Base-by-base conservation (phyloP, 2,888 invertebrate species). In the Micropterix aruncella region DNA sequence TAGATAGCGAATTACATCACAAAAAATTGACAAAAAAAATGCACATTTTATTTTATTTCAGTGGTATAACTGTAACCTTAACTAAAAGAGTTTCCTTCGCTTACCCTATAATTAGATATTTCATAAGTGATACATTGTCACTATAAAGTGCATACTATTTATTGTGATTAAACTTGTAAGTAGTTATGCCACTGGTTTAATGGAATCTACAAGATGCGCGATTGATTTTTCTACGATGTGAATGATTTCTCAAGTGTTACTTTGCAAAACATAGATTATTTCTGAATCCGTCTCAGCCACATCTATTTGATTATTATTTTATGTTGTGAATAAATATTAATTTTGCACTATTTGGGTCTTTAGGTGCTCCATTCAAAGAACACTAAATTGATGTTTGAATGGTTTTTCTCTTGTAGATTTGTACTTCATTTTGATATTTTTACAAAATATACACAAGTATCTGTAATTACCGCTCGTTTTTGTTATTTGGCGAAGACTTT, bases 341-440 rank as follows among this genome's bases (percentile, higher is more conserved):
- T n/a, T n/a, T n/a, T n/a, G n/a, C n/a, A n/a, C n/a, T n/a, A n/a
- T n/a, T n/a, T n/a, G n/a, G n/a, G n/a, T n/a, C n/a, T n/a, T n/a
- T n/a, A n/a, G n/a, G n/a, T n/a, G n/a, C n/a, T n/a, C n/a, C n/a
- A n/a, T n/a, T n/a, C n/a, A n/a, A n/a, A n/a, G n/a, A n/a, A n/a
- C n/a, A n/a, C n/a, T n/a, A n/a, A n/a, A n/a, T n/a, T n/a, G 27
- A 27, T 27, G 27, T 27, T 27, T 27, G 27, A 27, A 27, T 27
- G 12, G 5, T 5, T 12, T 27, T 69, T 66, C 68, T 42, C 69
- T 68, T 69, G 66, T 70, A 70, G 68, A 66, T 66, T 67, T 70
- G 67, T 70, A 70, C 68, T 70, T 67, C 63, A 69, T 70, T 70
- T 70, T 70, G 70, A 70, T 70, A 70, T 70, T 70, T 70, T 70